phyloP scores from a whole-genome alignment of 2,888 invertebrate species.

The Sisyra terminalis region DNA sequence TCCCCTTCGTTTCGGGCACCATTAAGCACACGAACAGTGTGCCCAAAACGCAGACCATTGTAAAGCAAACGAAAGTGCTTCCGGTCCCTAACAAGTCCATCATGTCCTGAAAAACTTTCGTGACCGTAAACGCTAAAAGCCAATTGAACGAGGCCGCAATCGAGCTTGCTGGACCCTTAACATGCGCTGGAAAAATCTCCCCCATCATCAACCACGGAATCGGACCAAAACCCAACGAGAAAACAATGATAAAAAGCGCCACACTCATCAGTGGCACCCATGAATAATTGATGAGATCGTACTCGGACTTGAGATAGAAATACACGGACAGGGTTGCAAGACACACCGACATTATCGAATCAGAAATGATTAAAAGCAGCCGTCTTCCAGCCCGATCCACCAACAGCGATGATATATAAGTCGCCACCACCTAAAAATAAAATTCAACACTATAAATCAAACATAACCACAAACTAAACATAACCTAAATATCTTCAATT shows the following conservation, averaged over 20 bases:
- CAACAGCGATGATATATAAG: conserved; percentile 36
- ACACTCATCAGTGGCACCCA: conserved; percentile 41
- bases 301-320: conserved; percentile 20
- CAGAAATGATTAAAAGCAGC: conserved; percentile 42
- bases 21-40: conserved; percentile 43
- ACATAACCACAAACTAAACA: no score
- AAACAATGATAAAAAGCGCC: conserved; percentile 38
- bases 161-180: conserved; percentile 45
- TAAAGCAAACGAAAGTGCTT: conserved; percentile 50
- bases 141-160: conserved; percentile 52
- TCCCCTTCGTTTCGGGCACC: conserved; percentile 53
- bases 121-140: conserved; percentile 47
- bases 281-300: conserved; percentile 16
- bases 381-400: conserved; percentile 43
- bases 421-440: conserved; percentile 31
- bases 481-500: no score
- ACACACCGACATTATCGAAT: conserved; percentile 35
- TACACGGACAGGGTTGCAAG: conserved; percentile 27
- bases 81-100: conserved; percentile 34
- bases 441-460: no score
- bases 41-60: conserved; percentile 37
- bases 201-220: conserved; percentile 56
- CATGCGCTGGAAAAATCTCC: conserved; percentile 46
- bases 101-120: conserved; percentile 44
- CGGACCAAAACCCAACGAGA: conserved; percentile 50